Evolutionary conservation across 2,113 vertebrate genomes (phyloP).

Genomic region (Myiozetetes cayanensis): DNA sequence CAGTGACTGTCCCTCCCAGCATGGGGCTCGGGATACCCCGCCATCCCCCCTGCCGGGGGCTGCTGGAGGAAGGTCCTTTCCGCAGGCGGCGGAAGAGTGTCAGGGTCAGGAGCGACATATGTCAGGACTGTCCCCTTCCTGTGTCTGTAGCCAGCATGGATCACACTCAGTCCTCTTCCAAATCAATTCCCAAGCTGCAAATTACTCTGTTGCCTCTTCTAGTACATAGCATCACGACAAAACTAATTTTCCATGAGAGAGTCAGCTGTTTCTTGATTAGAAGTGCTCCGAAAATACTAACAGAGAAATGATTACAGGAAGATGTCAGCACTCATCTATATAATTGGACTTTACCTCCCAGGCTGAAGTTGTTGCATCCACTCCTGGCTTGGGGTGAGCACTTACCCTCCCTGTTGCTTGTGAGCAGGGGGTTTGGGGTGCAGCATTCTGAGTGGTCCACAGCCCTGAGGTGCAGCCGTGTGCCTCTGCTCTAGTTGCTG

Average conservation of each 20-base stretch:
- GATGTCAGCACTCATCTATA: slow-evolving; percentile 7
- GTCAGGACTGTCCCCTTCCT: neutral
- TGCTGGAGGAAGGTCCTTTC: neutral
- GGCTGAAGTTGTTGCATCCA: neutral
- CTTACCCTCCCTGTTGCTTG: neutral
- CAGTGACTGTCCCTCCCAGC: fast-evolving
- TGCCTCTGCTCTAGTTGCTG: neutral
- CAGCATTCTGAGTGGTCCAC: neutral
- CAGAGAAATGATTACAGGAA: slow-evolving; percentile 58
- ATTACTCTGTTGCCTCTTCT: slow-evolving; percentile 9
- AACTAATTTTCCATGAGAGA: slow-evolving; percentile 53
- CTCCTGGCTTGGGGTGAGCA: neutral
- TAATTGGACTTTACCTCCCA: slow-evolving; percentile 23
- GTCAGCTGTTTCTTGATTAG: slow-evolving; percentile 61
- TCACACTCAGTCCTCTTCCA: neutral
- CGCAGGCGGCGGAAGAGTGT: fast-evolving
- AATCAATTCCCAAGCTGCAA: neutral
- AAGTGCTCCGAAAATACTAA: slow-evolving; percentile 55
- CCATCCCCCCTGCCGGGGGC: fast-evolving
- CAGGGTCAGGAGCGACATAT: neutral
- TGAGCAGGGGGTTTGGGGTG: neutral
- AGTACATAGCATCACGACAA: neutral
- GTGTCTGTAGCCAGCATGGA: fast-evolving
- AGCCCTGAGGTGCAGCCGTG: neutral
- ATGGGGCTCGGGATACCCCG: fast-evolving